Conservation (phyloP, 2,888 invertebrate genomes). For the Morpho achilles region DNA sequence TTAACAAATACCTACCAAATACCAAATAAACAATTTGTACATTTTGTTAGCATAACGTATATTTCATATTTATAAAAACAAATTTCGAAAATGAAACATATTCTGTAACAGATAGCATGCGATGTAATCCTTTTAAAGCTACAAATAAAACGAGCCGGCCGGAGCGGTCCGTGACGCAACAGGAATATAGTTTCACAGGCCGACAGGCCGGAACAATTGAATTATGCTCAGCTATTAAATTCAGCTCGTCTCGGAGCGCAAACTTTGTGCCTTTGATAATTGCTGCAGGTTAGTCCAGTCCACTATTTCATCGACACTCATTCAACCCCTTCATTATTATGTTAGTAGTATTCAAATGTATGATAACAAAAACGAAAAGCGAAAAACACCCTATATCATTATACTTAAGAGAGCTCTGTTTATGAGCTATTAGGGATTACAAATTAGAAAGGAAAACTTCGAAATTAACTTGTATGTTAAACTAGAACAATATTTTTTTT, state of each 20-base stretch:
- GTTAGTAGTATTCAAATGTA: no score
- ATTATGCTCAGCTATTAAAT: constrained; percentile 63
- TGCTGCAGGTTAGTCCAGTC: constrained; percentile 40
- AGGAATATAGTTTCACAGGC: constrained; percentile 61
- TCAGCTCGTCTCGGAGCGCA: constrained; percentile 36
- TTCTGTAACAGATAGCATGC: constrained; percentile 31
- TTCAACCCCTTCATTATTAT: no score
- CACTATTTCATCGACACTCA: constrained; percentile 21
- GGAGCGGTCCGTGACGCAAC: constrained; percentile 19
- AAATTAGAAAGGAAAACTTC: no score
- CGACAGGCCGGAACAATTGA: constrained; percentile 63
- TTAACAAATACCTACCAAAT: no score
- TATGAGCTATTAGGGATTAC: no score
- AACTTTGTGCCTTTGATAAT: constrained; percentile 46
- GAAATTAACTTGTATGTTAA: no score
- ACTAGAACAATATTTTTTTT: no score
- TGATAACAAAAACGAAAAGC: no score
- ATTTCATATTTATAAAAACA: constrained; percentile 20
- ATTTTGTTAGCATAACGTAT: no score
- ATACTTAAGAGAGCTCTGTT: no score
- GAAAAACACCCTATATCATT: no score
- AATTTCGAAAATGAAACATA: constrained; percentile 20
- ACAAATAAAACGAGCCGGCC: constrained; percentile 27
- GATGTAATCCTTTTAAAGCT: constrained; percentile 32
- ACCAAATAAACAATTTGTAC: no score